Evolutionary conservation across 2,113 vertebrate genomes (phyloP), one percentile per base, ranked within the genome.

Genomic region (Chaetodon auriga): DNA sequence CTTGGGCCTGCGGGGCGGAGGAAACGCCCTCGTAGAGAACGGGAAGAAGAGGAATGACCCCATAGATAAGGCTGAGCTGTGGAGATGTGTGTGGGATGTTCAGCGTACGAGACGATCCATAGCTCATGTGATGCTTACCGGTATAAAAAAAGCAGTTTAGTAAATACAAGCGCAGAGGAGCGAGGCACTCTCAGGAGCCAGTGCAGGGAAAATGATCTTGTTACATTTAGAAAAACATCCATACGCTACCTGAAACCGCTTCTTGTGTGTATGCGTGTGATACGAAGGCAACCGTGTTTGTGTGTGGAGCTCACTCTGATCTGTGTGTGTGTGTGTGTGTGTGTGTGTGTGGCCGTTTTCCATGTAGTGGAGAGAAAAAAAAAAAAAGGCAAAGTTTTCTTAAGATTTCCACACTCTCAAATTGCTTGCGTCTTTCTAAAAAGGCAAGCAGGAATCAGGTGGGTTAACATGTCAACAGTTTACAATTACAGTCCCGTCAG

Each of bases 381-480:
- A 53, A 66, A 49, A 79, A 46, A 53, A 41, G 8, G 38, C 19
- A 46, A 58, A 12, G 86, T 88, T 92, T 85, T 92, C 80, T 86
- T 92, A 87, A 90, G 84, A 83, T 88, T 88, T 89, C 78, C 81
- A 86, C 83, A 83, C 78, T 78, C 63, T 77, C 55, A 77, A 85
- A 87, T 78, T 64, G 81, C 81, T 60, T n/a, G 49, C 43, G 69
- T 74, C 71, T 70, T 61, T 75, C 30, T 69, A 66, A 81, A 81
- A 85, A 73, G 68, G 88, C 41, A 62, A 68, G 51, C 78, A 16
- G 78, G 76, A 90, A 81, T 83, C 64, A 82, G 74, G 68, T 30
- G 86, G 90, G 86, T 93, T 93, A 95, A 94, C 84, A 57, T 90
- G 89, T 95, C 94, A 93, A 91, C 91, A 85, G 88, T 78, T 91